Evolutionary conservation across 2,113 vertebrate genomes (phyloP).

Genomic region (Hippocampus comes): DNA sequence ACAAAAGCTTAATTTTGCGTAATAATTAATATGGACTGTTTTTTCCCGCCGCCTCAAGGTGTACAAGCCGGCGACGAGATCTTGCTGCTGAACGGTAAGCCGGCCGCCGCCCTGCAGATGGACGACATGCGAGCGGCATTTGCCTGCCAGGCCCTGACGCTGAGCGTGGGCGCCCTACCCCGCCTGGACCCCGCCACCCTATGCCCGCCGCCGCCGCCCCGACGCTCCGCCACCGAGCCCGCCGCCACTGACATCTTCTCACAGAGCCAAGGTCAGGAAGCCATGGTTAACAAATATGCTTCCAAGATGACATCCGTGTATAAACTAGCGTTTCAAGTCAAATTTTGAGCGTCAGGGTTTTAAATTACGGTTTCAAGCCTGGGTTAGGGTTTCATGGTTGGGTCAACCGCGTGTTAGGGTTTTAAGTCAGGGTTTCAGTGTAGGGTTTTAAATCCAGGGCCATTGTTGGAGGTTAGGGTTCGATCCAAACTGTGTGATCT

Average conservation of each 20-base stretch:
- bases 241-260: conserved; percentile 72
- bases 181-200: conserved; percentile 59
- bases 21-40: background rate
- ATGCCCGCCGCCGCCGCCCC: conserved; percentile 71
- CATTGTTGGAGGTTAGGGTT: too few relatives aligned
- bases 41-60: conserved; percentile 62
- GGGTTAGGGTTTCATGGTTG: too few relatives aligned
- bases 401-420: too few relatives aligned
- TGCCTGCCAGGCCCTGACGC: conserved; percentile 71
- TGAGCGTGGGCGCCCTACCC: conserved; percentile 79
- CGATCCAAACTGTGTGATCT: too few relatives aligned
- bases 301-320: too few relatives aligned
- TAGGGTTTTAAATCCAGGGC: too few relatives aligned
- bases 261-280: conserved; percentile 79
- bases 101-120: conserved; percentile 77
- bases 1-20: background rate
- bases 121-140: conserved; percentile 81
- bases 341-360: too few relatives aligned
- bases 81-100: conserved; percentile 81
- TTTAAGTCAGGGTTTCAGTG: too few relatives aligned
- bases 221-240: conserved; percentile 71
- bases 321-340: too few relatives aligned
- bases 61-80: conserved; percentile 86
- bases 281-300: too few relatives aligned
- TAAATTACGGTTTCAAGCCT: too few relatives aligned